Conservation (phyloP, 2,113 vertebrate species). For the pig (Sus scrofa) region DNA sequence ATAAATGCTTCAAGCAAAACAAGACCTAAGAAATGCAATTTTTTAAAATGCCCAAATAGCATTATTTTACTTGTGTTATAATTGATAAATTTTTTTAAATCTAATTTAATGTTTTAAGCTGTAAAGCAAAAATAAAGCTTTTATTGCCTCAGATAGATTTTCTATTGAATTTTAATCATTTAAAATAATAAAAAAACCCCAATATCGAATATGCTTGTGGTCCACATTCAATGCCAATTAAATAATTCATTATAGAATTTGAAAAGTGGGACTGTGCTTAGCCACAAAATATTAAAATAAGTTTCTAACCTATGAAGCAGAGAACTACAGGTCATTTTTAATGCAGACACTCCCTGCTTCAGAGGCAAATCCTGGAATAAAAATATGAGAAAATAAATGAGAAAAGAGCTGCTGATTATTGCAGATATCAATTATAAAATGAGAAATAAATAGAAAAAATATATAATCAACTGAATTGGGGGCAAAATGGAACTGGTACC, state of each 20-base stretch:
- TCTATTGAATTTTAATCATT: constrained; percentile 86
- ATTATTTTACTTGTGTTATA: constrained; percentile 75
- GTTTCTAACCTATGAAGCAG: constrained; percentile 99
- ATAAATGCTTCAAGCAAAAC: constrained; percentile 85
- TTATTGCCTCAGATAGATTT: constrained; percentile 86
- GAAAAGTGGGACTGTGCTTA: constrained; percentile 97
- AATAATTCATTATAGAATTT: constrained; percentile 84
- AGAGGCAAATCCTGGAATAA: constrained; percentile 99
- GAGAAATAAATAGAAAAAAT: constrained; percentile 88
- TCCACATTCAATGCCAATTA: constrained; percentile 92
- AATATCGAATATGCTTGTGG: constrained; percentile 85
- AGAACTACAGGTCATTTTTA: constrained; percentile 99
- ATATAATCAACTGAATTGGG: constrained; percentile 86
- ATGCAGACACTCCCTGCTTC: constrained; percentile 99
- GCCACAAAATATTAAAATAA: constrained; percentile 99
- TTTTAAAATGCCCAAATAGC: constrained; percentile 86
- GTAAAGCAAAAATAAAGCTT: constrained; percentile 85
- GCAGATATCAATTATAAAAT: constrained; percentile 91
- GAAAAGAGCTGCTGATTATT: constrained; percentile 98
- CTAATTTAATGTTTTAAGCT: constrained; percentile 86
- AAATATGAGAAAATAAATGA: constrained; percentile 97
- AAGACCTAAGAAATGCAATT: constrained; percentile 81
- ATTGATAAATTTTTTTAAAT: constrained; percentile 73
- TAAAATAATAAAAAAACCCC: constrained; percentile 87
- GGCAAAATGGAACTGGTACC: constrained; percentile 92